Evolutionary conservation across 2,888 invertebrate genomes (phyloP), one percentile per base, ranked within the genome.

Genomic region (Anoplius nigerrimus): DNA sequence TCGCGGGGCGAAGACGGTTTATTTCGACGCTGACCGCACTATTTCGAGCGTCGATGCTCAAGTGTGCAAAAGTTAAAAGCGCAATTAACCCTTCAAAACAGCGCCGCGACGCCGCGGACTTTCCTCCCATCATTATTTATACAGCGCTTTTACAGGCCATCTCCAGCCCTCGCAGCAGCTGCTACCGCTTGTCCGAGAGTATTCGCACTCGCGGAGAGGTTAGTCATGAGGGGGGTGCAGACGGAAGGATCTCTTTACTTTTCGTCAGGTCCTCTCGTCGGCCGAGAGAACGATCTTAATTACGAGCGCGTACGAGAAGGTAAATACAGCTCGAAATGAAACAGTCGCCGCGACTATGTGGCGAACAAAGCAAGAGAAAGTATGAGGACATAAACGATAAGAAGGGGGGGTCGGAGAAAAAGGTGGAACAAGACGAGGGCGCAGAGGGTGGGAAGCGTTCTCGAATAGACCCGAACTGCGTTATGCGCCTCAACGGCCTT

Each of bases 141-240:
- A 55, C 62, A 45, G 21, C 27, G 61, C 64, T 69, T 59, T 42
- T 53, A 24, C 55, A 56, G 57, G 22, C 52, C 46, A 54, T 62
- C 54, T 58, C 56, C 57, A 21, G 34, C 46, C 48, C 46, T 13
- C 15, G 46, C 56, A 43, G 34, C 65, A 62, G 56, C 62, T 62
- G 69, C 55, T 42, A 51, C 56, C 69, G 62, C 71, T 72, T 61
- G 62, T 54, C 61, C 54, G 61, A 66, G 65, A 48, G 66, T 66
- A 62, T 69, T 63, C 70, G n/a, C n/a, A 48, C 51, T 59, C 66
- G 62, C 57, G 51, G 62, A 66, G 62, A 71, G 22, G 62, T 52
- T 16, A 21, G 16, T 21, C 56, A 45, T 48, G 59, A 60, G 43
- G 60, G 55, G 48, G 43, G 45, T 45, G 34, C 43, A 48, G 42